These are phyloP conservation scores for Mechanitis messenoides DNA, from an alignment of 2,888 invertebrate genomes.

Conservation along the genomic window DNA sequence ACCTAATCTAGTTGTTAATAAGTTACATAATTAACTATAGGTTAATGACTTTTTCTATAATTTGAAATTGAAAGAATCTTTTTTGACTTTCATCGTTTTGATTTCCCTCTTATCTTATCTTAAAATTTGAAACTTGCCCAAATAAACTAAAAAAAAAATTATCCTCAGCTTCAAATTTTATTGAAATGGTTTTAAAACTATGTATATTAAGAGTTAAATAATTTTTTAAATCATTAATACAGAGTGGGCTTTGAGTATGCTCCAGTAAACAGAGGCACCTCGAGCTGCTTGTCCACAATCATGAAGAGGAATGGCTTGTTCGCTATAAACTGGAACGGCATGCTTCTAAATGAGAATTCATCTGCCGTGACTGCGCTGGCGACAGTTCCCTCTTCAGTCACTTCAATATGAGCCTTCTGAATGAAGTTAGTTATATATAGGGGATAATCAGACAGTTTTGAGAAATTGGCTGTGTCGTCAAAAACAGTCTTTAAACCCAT, in stretches of 20 bases:
- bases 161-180: too few relatives aligned
- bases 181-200: too few relatives aligned
- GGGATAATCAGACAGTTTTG: slow-evolving; percentile 43
- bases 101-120: too few relatives aligned
- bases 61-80: too few relatives aligned
- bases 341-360: slow-evolving; percentile 36
- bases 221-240: slow-evolving; percentile 34
- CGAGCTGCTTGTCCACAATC: slow-evolving; percentile 51
- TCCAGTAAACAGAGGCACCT: slow-evolving; percentile 55
- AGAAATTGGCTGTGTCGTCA: slow-evolving; percentile 45
- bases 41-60: too few relatives aligned
- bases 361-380: slow-evolving; percentile 46
- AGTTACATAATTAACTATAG: too few relatives aligned
- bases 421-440: slow-evolving; percentile 52
- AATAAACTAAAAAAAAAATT: too few relatives aligned
- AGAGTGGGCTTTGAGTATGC: slow-evolving; percentile 60
- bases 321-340: slow-evolving; percentile 43
- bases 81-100: too few relatives aligned
- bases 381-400: slow-evolving; percentile 57
- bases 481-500: slow-evolving; percentile 60
- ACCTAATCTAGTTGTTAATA: too few relatives aligned
- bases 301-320: slow-evolving; percentile 63
- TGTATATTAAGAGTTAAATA: not conserved
- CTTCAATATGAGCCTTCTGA: slow-evolving; percentile 62
- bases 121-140: too few relatives aligned